phyloP scores from a whole-genome alignment of 2,888 invertebrate genomes.

The Hesperia comma region DNA sequence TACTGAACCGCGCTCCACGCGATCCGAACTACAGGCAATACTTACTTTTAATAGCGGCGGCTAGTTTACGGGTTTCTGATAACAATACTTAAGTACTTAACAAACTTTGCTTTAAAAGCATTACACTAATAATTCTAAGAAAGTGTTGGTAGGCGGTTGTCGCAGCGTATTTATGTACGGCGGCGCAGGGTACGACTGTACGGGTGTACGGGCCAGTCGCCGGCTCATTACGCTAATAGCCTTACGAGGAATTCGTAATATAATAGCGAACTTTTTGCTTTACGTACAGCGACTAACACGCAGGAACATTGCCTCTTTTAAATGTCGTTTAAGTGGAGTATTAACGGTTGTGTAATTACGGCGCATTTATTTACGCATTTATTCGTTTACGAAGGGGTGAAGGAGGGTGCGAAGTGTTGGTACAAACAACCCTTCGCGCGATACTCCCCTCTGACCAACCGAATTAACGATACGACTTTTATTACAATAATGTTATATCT shows the following conservation, averaged over 20 bases:
- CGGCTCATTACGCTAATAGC: constrained; percentile 11
- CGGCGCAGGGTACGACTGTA: background rate
- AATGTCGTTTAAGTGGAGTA: background rate
- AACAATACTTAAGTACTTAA: background rate
- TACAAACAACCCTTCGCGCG: no score
- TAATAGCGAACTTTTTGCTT: background rate
- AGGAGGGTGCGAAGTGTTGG: no score
- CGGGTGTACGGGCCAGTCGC: background rate
- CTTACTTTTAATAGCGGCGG: background rate
- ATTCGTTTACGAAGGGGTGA: no score
- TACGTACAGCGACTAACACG: background rate
- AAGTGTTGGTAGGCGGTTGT: background rate
- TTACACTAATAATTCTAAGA: background rate
- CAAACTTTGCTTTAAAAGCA: background rate
- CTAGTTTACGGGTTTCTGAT: background rate
- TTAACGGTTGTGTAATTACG: background rate
- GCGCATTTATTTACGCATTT: background rate
- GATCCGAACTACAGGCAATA: no score
- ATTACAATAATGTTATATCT: no score
- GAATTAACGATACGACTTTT: no score
- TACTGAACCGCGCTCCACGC: no score
- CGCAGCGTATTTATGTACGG: no score
- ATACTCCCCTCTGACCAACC: no score
- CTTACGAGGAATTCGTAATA: constrained; percentile 7
- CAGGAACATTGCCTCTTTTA: background rate